Conservation (phyloP, 2,888 invertebrate genomes). For the Eutolmus rufibarbis region DNA sequence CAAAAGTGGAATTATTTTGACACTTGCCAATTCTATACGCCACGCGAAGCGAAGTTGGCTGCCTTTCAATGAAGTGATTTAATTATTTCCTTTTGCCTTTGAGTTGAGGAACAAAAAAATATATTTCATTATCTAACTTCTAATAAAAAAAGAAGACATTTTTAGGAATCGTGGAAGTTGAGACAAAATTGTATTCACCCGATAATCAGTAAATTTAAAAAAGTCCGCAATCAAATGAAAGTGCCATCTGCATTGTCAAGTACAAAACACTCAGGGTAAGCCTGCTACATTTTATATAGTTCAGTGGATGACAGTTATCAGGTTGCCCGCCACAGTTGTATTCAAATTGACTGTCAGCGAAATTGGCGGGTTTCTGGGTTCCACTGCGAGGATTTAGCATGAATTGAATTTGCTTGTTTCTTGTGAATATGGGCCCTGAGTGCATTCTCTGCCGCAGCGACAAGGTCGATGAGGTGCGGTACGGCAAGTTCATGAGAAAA, state of each 20-base stretch:
- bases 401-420: neutral
- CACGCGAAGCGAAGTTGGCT: neutral
- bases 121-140: neutral
- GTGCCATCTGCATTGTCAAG: neutral
- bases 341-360: neutral
- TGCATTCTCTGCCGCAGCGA: neutral
- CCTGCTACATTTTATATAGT: neutral
- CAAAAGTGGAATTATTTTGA: constrained; percentile 31
- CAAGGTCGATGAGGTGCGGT: constrained; percentile 65
- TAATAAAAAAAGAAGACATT: neutral
- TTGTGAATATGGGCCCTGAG: neutral
- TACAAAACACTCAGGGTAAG: neutral
- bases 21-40: neutral
- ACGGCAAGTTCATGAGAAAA: constrained; percentile 67
- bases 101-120: neutral
- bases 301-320: neutral
- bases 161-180: neutral
- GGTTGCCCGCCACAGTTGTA: neutral
- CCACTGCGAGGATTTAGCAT: neutral
- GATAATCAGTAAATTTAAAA: neutral
- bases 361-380: neutral
- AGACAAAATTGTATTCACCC: neutral
- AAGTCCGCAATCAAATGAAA: neutral
- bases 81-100: neutral
- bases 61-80: neutral